phyloP scores from a whole-genome alignment of 2,888 invertebrate genomes.

The Zygothrica quintamaculata region DNA sequence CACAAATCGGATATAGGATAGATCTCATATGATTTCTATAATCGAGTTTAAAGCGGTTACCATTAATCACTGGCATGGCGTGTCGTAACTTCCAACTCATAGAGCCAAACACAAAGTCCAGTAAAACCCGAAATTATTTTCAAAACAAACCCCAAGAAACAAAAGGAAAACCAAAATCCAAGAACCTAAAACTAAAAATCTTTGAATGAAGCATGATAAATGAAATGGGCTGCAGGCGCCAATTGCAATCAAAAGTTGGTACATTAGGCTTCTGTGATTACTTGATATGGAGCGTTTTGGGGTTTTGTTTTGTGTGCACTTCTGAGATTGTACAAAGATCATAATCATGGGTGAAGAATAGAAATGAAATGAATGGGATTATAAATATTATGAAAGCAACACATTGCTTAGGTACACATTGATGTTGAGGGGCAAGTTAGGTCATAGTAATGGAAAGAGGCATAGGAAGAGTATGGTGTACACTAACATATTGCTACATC shows the following conservation, averaged over 20 bases:
- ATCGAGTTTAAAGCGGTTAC: constrained; percentile 68
- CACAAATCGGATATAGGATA: constrained; percentile 25
- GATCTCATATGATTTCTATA: constrained; percentile 44
- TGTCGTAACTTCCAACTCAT: too few relatives aligned
- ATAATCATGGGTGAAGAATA: constrained; percentile 27
- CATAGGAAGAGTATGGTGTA: constrained; percentile 26
- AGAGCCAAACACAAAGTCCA: constrained; percentile 36
- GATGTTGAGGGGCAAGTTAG: background rate
- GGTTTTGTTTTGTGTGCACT: constrained; percentile 4
- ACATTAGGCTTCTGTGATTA: constrained; percentile 59
- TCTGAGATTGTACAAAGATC: constrained; percentile 23
- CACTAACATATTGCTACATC: constrained; percentile 12
- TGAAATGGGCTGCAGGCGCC: constrained; percentile 70
- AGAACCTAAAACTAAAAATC: constrained; percentile 8
- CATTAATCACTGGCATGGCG: constrained; percentile 59
- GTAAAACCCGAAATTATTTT: constrained; percentile 17
- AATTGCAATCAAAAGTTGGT: constrained; percentile 61
- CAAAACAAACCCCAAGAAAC: constrained; percentile 13
- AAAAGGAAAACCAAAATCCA: constrained; percentile 10
- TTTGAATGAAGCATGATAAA: constrained; percentile 60
- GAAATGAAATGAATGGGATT: constrained; percentile 76
- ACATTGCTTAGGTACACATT: constrained; percentile 62
- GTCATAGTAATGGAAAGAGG: constrained; percentile 35
- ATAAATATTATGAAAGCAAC: constrained; percentile 79
- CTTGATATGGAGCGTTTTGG: constrained; percentile 48